Evolutionary conservation across 2,113 vertebrate genomes (phyloP), one percentile per base, ranked within the genome.

Genomic region (Sturnira hondurensis): DNA sequence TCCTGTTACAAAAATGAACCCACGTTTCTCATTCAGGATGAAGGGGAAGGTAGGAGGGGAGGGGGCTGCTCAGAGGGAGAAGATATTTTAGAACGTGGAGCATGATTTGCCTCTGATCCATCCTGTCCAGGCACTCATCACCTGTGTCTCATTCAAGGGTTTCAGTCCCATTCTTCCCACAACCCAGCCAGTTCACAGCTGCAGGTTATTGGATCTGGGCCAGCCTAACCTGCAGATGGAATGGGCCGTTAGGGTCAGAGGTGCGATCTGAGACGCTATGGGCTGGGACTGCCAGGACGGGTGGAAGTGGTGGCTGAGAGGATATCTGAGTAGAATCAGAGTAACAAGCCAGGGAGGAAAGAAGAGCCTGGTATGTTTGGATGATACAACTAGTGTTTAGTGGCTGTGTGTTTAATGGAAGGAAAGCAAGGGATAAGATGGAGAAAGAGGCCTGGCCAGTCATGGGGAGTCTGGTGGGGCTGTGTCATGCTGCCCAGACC

Each of bases 1-100:
- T 96, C 94, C 77, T 91, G 41, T 84, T 91, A 70, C 86, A 89
- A 73, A 92, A 91, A 77, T 19, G 74, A 93, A 84, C 87, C 50
- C 80, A 50, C 41, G 63, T 83, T 95, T 93, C 77, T 97, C 14
- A 12, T 85, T 86, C 73, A 36, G 76, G 81, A 19, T 77, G 43
- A 3, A 22, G 45, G 50, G 33, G 2, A 10, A 31, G 17, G 7
- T 26, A 43, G 38, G 73, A 83, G 28, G 41, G 38, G 77, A 56
- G 65, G n/a, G 2, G 41, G n/a, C 19, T 63, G 26, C 83, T 76
- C 50, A 36, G 76, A 81, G 58, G 71, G n/a, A 70, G 77, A 38
- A 87, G 43, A 13, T 43, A 41, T 41, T 65, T 86, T 65, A 63
- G 52, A 91, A 87, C 19, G 76, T n/a, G 77, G 15, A 52, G 33